phyloP scores from a whole-genome alignment of 2,888 invertebrate species.

The Sisyra terminalis region DNA sequence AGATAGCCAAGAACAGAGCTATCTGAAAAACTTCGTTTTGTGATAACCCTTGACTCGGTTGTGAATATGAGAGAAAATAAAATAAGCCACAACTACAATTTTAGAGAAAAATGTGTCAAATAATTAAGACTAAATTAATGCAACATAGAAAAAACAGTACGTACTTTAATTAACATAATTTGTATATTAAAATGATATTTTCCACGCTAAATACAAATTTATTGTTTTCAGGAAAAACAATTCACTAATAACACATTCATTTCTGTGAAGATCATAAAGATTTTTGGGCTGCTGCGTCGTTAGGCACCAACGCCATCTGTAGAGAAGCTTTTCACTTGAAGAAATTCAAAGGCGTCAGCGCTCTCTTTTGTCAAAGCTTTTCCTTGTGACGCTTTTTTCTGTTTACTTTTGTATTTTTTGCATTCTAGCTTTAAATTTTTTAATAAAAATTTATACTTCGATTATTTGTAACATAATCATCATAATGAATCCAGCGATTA shows the following conservation, averaged over 20 bases:
- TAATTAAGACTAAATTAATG: too few species aligned
- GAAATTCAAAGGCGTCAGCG: too few species aligned
- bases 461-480: constrained; percentile 21
- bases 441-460: constrained; percentile 9
- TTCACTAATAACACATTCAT: neutral
- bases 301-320: too few species aligned
- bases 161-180: constrained; percentile 2
- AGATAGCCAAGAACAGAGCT: constrained; percentile 66
- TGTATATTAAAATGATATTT: too few species aligned
- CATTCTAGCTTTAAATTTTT: too few species aligned
- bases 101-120: too few species aligned
- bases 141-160: constrained; percentile 20
- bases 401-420: too few species aligned
- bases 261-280: too few species aligned
- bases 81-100: constrained; percentile 21
- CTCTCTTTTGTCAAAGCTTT: too few species aligned
- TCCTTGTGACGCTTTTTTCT: too few species aligned
- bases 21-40: constrained; percentile 61
- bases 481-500: constrained; percentile 23
- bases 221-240: neutral
- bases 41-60: constrained; percentile 23
- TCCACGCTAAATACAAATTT: neutral
- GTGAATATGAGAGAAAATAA: constrained; percentile 9
- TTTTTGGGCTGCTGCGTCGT: too few species aligned
- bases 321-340: too few species aligned